phyloP scores from a whole-genome alignment of 2,797 vertebrate species.

The Tapera naevia region DNA sequence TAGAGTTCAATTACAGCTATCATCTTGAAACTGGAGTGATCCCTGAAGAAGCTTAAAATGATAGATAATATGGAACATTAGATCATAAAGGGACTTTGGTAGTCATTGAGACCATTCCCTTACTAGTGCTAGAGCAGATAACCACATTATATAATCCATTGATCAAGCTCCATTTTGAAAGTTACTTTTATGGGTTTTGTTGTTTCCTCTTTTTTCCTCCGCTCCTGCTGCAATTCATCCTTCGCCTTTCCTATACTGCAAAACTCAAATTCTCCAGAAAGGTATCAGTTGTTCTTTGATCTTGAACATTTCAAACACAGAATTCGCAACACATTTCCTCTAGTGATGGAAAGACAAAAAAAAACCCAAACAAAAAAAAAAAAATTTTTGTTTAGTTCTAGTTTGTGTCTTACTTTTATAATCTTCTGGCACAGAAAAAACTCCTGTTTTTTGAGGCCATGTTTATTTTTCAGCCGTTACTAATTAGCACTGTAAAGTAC shows the following conservation, averaged over 20 bases:
- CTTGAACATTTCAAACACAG: neutral
- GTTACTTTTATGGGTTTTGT: neutral
- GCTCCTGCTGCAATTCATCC: neutral
- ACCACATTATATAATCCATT: neutral
- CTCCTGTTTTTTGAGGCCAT: neutral
- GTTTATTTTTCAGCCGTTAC: neutral
- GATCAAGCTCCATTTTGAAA: slow-evolving; percentile 27
- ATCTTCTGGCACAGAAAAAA: neutral
- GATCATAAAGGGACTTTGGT: slow-evolving; percentile 6
- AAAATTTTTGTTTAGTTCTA: neutral
- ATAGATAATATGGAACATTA: neutral
- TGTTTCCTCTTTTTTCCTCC: neutral
- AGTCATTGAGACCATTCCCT: slow-evolving; percentile 9
- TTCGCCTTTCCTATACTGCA: neutral
- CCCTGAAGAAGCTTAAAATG: slow-evolving; percentile 31
- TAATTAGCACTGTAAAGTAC: neutral
- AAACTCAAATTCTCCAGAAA: neutral
- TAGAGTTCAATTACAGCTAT: slow-evolving; percentile 10
- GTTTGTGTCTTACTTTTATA: neutral
- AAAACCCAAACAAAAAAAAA: neutral
- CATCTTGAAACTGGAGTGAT: slow-evolving; percentile 21
- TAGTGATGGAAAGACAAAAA: neutral
- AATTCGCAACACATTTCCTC: neutral
- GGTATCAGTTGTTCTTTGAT: neutral
- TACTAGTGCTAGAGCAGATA: slow-evolving; percentile 17